These are phyloP conservation scores for Podarcis raffonei DNA, from an alignment of 2,113 vertebrate genomes.

Conservation along the genomic window DNA sequence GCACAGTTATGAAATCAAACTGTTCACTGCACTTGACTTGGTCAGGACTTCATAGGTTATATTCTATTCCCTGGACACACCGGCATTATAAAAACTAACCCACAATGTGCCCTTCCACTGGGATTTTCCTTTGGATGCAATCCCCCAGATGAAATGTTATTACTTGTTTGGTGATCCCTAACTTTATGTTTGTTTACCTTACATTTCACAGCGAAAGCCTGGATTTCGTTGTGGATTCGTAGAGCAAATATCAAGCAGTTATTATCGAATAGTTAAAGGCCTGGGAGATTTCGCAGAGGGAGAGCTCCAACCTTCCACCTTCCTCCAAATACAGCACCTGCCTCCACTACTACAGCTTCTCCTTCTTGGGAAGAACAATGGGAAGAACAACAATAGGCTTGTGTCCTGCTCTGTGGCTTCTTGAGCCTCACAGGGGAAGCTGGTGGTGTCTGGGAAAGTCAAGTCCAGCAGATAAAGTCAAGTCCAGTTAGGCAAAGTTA, in stretches of 20 bases:
- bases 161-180: conserved; percentile 19
- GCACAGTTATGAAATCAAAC: conserved; percentile 44
- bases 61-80: neutral
- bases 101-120: neutral
- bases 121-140: neutral
- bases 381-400: too few species aligned
- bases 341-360: too few species aligned
- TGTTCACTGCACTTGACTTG: conserved; percentile 22
- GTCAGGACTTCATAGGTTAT: neutral
- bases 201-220: neutral
- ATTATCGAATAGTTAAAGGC: neutral
- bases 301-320: neutral
- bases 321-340: too few species aligned
- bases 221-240: neutral
- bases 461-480: too few species aligned
- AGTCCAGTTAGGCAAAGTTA: too few species aligned
- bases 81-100: too few species aligned
- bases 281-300: too few species aligned
- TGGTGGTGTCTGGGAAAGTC: too few species aligned
- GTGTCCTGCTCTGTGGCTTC: too few species aligned
- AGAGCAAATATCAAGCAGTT: neutral
- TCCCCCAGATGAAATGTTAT: conserved; percentile 5
- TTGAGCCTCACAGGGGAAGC: too few species aligned
- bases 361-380: neutral
- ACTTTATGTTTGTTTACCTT: conserved; percentile 36